Evolutionary conservation across 2,113 vertebrate genomes (phyloP).

Genomic region (Mus pahari): DNA sequence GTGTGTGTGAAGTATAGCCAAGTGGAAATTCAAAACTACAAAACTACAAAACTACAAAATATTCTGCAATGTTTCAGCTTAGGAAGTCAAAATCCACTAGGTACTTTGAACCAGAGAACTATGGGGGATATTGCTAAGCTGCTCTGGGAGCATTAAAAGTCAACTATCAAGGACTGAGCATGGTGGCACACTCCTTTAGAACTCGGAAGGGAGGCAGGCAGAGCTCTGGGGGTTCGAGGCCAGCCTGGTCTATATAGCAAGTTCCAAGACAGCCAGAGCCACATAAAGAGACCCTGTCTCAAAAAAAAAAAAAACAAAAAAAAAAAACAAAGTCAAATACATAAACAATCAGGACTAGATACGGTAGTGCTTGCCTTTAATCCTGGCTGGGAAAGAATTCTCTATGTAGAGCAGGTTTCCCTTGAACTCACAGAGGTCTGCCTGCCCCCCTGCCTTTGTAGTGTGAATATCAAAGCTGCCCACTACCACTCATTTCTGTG

Average conservation of each 20-base stretch:
- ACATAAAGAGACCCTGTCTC: neutral
- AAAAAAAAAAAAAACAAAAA: neutral
- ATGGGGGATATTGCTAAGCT: neutral
- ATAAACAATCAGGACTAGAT: neutral
- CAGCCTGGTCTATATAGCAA: neutral
- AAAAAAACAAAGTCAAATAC: neutral
- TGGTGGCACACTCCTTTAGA: neutral
- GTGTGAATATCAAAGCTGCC: neutral
- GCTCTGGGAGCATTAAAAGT: neutral
- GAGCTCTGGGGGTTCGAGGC: neutral
- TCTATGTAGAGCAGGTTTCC: neutral
- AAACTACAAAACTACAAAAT: neutral
- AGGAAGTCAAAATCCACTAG: neutral
- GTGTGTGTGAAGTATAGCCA: neutral
- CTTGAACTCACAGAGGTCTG: neutral
- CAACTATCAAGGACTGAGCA: neutral
- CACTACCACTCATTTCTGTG: neutral
- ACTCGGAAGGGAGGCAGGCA: neutral
- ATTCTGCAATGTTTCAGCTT: neutral
- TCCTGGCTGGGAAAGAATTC: neutral
- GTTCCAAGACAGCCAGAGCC: neutral
- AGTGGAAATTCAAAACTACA: neutral
- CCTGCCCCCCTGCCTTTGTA: neutral
- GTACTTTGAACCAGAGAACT: neutral
- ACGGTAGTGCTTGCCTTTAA: neutral